phyloP scores from a whole-genome alignment of 2,113 vertebrate genomes.

The Phalacrocorax brasilianus region DNA sequence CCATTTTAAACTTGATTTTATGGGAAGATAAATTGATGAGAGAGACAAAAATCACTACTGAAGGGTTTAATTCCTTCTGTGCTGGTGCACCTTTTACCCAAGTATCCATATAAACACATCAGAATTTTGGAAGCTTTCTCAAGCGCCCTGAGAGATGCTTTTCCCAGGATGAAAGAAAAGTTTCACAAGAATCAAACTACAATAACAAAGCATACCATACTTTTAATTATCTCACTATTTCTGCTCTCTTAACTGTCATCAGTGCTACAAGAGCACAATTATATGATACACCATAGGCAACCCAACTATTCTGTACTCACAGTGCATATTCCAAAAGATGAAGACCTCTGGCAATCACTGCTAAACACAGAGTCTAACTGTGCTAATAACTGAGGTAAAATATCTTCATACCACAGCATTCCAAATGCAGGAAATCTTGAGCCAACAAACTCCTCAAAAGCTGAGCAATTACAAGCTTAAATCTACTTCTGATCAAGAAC shows the following conservation, averaged over 20 bases:
- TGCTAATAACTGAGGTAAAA: not conserved
- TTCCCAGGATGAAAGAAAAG: not conserved
- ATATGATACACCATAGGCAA: not conserved
- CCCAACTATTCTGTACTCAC: not conserved
- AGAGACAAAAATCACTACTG: rapidly evolving
- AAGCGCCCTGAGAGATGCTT: rapidly evolving
- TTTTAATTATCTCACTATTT: not conserved
- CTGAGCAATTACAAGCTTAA: not conserved
- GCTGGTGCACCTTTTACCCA: not conserved
- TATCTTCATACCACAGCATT: not conserved
- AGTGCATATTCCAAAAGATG: not conserved
- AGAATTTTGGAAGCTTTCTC: not conserved
- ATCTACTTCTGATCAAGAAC: not conserved
- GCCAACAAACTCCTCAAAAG: not conserved
- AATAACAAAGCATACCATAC: not conserved
- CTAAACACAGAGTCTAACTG: not conserved
- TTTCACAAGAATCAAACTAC: not conserved
- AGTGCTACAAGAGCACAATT: not conserved
- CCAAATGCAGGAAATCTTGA: not conserved
- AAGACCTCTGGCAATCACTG: not conserved
- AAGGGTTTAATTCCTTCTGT: not conserved
- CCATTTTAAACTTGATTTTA: not conserved
- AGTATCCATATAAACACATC: not conserved
- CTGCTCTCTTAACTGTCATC: not conserved
- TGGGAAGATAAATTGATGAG: not conserved